Evolutionary conservation across 92 coral and sea anemone genomes (phyloP).

Genomic region (Phenganax marumi): DNA sequence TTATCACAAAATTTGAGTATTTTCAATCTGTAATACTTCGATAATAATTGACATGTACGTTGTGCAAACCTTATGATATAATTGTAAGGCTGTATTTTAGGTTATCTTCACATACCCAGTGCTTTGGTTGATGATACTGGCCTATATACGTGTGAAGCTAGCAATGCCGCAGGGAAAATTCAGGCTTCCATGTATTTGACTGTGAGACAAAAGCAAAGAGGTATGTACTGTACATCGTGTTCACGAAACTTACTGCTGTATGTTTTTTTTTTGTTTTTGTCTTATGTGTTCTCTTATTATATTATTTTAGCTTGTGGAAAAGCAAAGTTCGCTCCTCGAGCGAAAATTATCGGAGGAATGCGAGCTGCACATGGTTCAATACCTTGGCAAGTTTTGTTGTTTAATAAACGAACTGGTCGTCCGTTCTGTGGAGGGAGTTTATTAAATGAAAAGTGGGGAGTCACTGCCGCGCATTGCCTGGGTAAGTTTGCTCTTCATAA

Average conservation of each 20-base stretch:
- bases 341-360: conserved; percentile 70
- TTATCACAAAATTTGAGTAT: too few species aligned
- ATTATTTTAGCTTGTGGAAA: conserved; percentile 65
- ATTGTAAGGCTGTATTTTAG: too few species aligned
- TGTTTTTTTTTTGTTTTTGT: background rate
- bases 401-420: conserved; percentile 54
- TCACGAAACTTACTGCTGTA: background rate
- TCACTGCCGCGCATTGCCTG: conserved; percentile 94
- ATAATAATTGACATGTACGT: too few species aligned
- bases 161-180: conserved; percentile 65
- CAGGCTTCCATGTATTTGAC: conserved; percentile 63
- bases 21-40: too few species aligned
- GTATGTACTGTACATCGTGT: conserved; percentile 35
- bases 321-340: conserved; percentile 56
- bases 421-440: conserved; percentile 92
- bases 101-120: conserved; percentile 42
- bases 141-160: conserved; percentile 71
- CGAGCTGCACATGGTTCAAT: conserved; percentile 74
- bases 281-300: too few species aligned
- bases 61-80: too few species aligned
- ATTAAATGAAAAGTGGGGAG: conserved; percentile 72
- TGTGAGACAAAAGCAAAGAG: conserved; percentile 51
- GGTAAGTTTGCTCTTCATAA: conserved; percentile 46
- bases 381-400: conserved; percentile 88
- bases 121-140: conserved; percentile 64